These are phyloP conservation scores for Anser cygnoides DNA, from an alignment of 2,113 vertebrate genomes.

Conservation along the genomic window DNA sequence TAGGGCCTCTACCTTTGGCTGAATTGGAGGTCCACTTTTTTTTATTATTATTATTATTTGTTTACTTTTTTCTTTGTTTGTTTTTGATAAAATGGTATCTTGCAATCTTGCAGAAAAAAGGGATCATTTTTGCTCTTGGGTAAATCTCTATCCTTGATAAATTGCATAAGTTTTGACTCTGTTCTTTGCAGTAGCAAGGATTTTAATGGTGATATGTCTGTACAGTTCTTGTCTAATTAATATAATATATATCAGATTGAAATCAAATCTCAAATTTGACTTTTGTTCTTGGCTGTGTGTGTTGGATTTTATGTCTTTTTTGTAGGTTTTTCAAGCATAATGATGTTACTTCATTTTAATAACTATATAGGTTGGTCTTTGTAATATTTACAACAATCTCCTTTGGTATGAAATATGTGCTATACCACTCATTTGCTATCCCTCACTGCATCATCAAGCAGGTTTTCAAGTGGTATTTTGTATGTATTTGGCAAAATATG, in stretches of 20 bases:
- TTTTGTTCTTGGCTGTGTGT: not conserved
- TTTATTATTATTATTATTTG: not conserved
- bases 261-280: not conserved
- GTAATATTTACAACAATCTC: not conserved
- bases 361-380: not conserved
- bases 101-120: not conserved
- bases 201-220: constrained; percentile 15
- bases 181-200: not conserved
- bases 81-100: not conserved
- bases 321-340: not conserved
- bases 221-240: not conserved
- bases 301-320: not conserved
- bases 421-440: not conserved
- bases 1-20: not conserved
- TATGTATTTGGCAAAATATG: not conserved
- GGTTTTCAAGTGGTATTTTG: not conserved
- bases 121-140: not conserved
- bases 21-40: not conserved
- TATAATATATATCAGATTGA: constrained; percentile 16
- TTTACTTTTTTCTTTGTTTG: not conserved
- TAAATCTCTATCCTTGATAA: not conserved
- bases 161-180: constrained; percentile 10
- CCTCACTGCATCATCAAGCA: not conserved
- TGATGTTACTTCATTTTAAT: not conserved
- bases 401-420: not conserved